Conservation (phyloP, 1,140 invertebrate genomes). For the Cataglyphis hispanica region DNA sequence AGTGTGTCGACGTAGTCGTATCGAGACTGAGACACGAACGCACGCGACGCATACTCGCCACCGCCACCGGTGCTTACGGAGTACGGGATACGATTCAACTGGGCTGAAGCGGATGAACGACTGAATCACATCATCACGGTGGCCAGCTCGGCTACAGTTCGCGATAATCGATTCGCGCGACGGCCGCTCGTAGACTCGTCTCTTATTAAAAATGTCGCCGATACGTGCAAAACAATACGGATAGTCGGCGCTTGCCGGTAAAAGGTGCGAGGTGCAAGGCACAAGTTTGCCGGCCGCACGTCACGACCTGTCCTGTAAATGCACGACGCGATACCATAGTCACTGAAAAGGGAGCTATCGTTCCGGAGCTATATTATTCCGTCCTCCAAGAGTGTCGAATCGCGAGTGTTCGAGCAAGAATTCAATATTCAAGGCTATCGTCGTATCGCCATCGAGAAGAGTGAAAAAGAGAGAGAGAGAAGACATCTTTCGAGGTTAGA, state of each 20-base stretch:
- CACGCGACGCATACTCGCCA: not conserved
- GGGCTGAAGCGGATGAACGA: too few relatives aligned
- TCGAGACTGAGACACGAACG: not conserved
- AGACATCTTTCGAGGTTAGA: slow-evolving; percentile 37
- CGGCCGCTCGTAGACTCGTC: slow-evolving; percentile 61
- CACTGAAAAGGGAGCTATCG: not conserved
- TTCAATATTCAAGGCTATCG: not conserved
- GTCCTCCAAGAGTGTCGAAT: slow-evolving; percentile 32
- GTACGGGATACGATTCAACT: not conserved
- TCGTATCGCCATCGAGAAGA: not conserved
- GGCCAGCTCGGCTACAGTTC: not conserved
- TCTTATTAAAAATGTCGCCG: slow-evolving; percentile 58
- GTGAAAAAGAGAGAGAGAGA: not conserved
- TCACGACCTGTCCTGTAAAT: slow-evolving; percentile 52
- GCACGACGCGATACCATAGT: slow-evolving; percentile 60
- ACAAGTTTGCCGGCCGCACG: slow-evolving; percentile 62
- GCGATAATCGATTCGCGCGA: slow-evolving; percentile 8
- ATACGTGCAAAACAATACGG: slow-evolving; percentile 47
- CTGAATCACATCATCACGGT: not conserved
- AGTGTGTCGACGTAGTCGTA: slow-evolving; percentile 42
- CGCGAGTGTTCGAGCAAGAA: not conserved
- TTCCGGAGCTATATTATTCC: not conserved
- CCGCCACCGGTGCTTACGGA: slow-evolving; percentile 7
- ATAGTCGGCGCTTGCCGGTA: slow-evolving; percentile 76
- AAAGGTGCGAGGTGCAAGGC: slow-evolving; percentile 67